Evolutionary conservation across 2,797 vertebrate species (phyloP).

Genomic region (Acanthis flammea): DNA sequence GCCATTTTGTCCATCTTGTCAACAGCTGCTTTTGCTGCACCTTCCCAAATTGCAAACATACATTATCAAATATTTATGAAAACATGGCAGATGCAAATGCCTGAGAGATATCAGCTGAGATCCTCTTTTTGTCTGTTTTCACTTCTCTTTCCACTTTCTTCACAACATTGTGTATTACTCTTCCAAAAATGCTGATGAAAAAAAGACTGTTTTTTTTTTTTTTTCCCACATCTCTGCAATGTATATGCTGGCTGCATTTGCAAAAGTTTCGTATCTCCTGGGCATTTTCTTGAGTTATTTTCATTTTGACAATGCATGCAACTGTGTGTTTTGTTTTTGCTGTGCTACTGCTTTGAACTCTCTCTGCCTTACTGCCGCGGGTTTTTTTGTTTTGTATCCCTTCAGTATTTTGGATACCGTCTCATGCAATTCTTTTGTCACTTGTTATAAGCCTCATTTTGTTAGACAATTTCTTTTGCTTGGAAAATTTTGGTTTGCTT

Average conservation of each 20-base stretch:
- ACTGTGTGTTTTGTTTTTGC: background rate
- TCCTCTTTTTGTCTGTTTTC: background rate
- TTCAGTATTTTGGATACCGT: background rate
- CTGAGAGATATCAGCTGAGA: background rate
- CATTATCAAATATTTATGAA: background rate
- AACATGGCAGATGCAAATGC: background rate
- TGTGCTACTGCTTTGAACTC: slow-evolving; percentile 11
- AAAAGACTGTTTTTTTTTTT: background rate
- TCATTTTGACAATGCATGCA: background rate
- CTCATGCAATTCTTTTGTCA: background rate
- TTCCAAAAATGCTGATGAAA: background rate
- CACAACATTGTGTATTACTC: background rate
- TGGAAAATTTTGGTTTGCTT: background rate
- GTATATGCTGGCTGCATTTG: background rate
- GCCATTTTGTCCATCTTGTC: background rate
- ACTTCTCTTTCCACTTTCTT: background rate
- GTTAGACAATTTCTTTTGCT: background rate
- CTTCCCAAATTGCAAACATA: background rate
- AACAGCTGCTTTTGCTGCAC: background rate
- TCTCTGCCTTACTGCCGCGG: background rate
- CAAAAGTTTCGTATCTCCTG: background rate
- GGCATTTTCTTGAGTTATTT: slow-evolving; percentile 37
- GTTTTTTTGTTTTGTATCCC: background rate
- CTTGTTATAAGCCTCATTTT: background rate
- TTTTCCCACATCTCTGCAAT: background rate